Evolutionary conservation across 2,888 invertebrate genomes (phyloP), one percentile per base, ranked within the genome.

Genomic region (Aphodius sticticus): DNA sequence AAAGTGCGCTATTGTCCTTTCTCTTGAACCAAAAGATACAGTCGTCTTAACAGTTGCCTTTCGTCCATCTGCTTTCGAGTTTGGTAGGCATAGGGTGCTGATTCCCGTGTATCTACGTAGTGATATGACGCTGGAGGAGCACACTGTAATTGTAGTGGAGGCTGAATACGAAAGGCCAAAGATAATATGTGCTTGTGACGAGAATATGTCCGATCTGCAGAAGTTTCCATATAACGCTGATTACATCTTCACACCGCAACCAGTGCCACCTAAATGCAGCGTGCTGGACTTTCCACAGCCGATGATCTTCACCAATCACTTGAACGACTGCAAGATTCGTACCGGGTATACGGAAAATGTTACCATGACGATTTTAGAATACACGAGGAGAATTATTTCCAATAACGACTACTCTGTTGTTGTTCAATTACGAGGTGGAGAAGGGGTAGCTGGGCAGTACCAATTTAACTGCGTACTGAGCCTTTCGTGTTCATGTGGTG

Each of bases 101-200:
- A 35, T 78, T n/a, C 78, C 78, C 0, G 35, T 78, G 7, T 78
- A 69, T 26, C 16, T 78, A 6, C 53, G 37, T 69, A 74, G 74
- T 12, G 78, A 78, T 69, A 74, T 36, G 74, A 15, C 78, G 1
- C 9, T 70, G 26, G 14, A 78, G 12, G 35, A 69, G 12, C 74
- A 78, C 69, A 78, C 72, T 36, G 16, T 35, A 5, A 69, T 78
- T 2, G 69, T 36, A 6, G 26, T 78, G 3, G 38, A n/a, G 36
- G 78, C 72, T 2, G 12, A n/a, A 75, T 78, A 69, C 35, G n/a
- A 78, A 9, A 15, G 35, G 35, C 78, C 78, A 1, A 69, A 7
- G 6, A 78, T 78, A 16, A 26, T 37, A 26, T 2, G 53, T 53
- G 4, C 53, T 0, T 12, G 12, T 53, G 53, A 53, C 53, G 53